A percentile compares a stretch with the other conserved stretches of the same genome.
Evolutionary conservation across 2,888 invertebrate genomes (phyloP).

Genomic region (Neoitamus cyanurus): DNA sequence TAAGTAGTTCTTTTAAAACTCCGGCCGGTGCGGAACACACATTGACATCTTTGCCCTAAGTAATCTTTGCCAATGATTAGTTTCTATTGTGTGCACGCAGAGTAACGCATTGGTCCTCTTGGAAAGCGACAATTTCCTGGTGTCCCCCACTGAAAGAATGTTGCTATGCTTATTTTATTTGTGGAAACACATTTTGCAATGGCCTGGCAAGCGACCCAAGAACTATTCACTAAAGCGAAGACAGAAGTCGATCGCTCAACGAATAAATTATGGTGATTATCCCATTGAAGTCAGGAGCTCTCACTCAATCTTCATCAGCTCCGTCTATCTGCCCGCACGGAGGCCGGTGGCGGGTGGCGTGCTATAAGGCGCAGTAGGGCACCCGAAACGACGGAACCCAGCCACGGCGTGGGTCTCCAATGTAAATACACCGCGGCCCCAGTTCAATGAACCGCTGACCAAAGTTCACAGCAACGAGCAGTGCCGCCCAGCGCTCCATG

Average conservation of each 20-base stretch:
- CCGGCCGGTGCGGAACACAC: too few relatives aligned
- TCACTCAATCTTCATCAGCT: neutral
- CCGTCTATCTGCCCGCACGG: neutral
- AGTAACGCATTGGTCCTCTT: neutral
- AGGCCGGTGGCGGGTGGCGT: neutral
- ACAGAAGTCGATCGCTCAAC: neutral
- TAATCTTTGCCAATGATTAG: neutral
- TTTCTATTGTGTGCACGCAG: neutral
- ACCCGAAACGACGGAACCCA: neutral
- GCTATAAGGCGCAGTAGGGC: neutral
- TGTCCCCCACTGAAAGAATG: neutral
- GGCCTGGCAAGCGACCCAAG: neutral
- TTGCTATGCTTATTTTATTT: neutral
- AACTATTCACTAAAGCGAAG: neutral
- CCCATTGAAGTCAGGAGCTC: neutral
- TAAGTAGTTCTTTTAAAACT: too few relatives aligned
- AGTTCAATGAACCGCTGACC: neutral
- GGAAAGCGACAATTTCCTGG: neutral
- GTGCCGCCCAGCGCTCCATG: neutral
- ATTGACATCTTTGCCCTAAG: too few relatives aligned
- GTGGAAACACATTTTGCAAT: neutral
- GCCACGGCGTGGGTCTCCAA: neutral
- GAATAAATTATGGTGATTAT: neutral
- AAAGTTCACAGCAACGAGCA: neutral
- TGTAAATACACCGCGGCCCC: neutral